Evolutionary conservation across 2,113 vertebrate genomes (phyloP), one percentile per base, ranked within the genome.

Genomic region (Aphelocoma coerulescens): DNA sequence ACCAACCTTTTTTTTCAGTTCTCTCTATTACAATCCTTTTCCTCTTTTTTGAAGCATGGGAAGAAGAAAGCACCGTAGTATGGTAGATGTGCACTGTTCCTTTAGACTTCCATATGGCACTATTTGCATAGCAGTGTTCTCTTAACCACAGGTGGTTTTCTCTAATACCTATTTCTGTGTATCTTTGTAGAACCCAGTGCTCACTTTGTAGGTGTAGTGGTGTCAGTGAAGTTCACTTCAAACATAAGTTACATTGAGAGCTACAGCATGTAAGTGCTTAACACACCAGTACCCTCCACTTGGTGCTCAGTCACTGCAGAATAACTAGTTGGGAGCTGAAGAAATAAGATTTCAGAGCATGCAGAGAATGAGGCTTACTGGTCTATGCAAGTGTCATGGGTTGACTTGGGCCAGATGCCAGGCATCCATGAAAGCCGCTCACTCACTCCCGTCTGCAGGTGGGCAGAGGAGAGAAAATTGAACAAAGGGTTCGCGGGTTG

Each of bases 341-440:
- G 62, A 89, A 94, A 16, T 62, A 48, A 55, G 24, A 90, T 46
- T 77, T 67, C 33, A 85, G 89, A 95, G 4, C 59, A 41, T 35
- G 37, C 11, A 71, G 73, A 44, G 16, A 14, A 6, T 52, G 76
- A 84, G 52, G 20, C 43, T 74, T 73, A 23, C 10, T 75, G 89
- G 27, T 74, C 63, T 88, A 10, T 81, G n/a, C 22, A 63, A 21
- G 16, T 58, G 20, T 58, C 16, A 1, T 51, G 43, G 20, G 24
- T 35, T 75, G 35, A 58, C 24, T 49, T 20, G 10, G 24, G 51
- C 30, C 51, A 57, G 19, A 13, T 41, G 35, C 35, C 43, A 58
- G 61, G 52, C 16, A 51, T 26, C 35, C 13, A 24, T 0, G 0
- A 26, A 85, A 67, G 71, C 30, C 1, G 0, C n/a, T 85, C 43